Evolutionary conservation across 2,113 vertebrate genomes (phyloP), one percentile per base, ranked within the genome.

Genomic region (Heterotis niloticus): DNA sequence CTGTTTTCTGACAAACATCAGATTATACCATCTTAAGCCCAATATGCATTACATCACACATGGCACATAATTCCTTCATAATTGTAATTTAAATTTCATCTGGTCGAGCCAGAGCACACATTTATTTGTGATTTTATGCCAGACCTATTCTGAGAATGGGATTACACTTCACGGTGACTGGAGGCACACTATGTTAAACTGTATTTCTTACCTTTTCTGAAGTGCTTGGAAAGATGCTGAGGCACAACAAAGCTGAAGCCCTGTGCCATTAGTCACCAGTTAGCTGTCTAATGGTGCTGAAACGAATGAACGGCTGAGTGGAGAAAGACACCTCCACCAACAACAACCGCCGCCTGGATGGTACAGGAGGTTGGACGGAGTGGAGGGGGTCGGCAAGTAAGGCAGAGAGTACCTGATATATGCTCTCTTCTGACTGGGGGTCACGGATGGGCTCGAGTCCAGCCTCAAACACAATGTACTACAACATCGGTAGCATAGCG

Each of bases 391-490:
- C 87, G 84, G 81, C 81, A 80, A 20, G 14, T 29, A n/a, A 56
- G n/a, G 20, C 26, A 85, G 83, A 83, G 86, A 89, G 94, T 99
- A 99, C 97, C 97, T 99, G 97, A 93, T 99, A 99, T 95, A 98
- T 95, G 95, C 95, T 98, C 94, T 99, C 97, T 92, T 99, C 97
- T 83, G 89, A 96, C 90, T 98, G 96, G 85, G 95, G 95, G 89
- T 97, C 96, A 93, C 92, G 95, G 91, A 97, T 96, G 85, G 96
- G 95, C 91, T 99, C 97, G 79, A 98, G 97, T 96, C 96, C 97
- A 89, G 96, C 97, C 96, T 99, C 97, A 96, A 99, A 99, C 91
- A 99, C 97, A 96, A 99, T 99, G 94, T 99, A 99, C 97, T 99
- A 95, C 90, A 89, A 91, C 89, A 93, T 86, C 91, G 93, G 92